A percentile compares a stretch with the other conserved stretches of the same genome.
Conservation (phyloP, 2,113 vertebrate species). For the Oenanthe oenanthe region DNA sequence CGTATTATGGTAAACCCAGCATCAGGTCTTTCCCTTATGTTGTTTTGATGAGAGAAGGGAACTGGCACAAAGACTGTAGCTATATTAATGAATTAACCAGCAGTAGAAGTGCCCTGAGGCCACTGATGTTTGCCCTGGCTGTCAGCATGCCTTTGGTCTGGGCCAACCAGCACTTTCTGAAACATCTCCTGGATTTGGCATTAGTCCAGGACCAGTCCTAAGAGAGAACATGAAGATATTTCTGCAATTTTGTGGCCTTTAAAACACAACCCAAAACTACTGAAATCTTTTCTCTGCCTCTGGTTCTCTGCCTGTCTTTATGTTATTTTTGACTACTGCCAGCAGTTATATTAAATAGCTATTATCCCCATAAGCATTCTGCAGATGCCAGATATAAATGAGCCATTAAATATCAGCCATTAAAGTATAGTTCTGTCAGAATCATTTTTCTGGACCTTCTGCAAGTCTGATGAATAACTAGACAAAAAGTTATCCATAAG, state of each 20-base stretch:
- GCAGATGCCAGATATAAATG: conserved; percentile 1
- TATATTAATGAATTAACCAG: background rate
- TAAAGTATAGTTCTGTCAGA: background rate
- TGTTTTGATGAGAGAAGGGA: background rate
- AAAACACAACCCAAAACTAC: background rate
- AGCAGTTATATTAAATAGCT: background rate
- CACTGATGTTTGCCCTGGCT: background rate
- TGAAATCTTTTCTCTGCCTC: background rate
- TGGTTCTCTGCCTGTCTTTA: background rate
- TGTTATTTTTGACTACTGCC: background rate
- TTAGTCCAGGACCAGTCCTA: background rate
- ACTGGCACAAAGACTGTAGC: background rate
- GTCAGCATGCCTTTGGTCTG: background rate
- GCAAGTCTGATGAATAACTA: background rate
- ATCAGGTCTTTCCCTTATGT: background rate
- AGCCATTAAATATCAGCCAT: background rate
- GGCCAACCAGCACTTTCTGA: background rate
- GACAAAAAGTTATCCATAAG: background rate
- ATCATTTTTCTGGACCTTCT: background rate
- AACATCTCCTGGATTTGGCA: background rate
- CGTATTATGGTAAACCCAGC: background rate
- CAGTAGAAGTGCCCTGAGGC: background rate
- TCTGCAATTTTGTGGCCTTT: background rate
- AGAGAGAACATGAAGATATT: background rate
- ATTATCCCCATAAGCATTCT: background rate